phyloP scores from a whole-genome alignment of 2,797 vertebrate species.

The Carcharodon carcharias region DNA sequence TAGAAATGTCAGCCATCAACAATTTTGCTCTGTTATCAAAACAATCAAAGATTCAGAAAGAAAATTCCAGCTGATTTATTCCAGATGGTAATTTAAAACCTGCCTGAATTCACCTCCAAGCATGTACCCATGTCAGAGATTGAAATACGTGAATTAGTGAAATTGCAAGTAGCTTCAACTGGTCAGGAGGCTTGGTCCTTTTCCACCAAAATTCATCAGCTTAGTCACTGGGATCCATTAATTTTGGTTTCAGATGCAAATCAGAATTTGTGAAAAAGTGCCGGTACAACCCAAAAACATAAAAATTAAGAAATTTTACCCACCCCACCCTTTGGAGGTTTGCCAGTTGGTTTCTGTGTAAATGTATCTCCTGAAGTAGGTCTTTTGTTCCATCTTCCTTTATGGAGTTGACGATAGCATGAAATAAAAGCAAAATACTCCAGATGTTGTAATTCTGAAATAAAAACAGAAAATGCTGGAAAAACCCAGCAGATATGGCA shows the following conservation, averaged over 20 bases:
- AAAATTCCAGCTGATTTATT: constrained; percentile 30
- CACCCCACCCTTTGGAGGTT: background rate
- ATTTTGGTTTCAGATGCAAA: constrained; percentile 4
- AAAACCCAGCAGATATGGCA: no score
- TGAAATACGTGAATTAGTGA: background rate
- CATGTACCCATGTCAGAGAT: background rate
- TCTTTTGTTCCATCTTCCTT: background rate
- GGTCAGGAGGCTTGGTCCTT: background rate
- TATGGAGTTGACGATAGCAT: background rate
- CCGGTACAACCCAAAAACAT: background rate
- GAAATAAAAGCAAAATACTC: background rate
- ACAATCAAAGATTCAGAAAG: background rate
- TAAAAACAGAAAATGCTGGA: no score
- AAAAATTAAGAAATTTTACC: background rate
- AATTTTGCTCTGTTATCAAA: constrained; percentile 24
- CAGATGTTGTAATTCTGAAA: no score
- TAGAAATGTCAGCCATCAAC: background rate
- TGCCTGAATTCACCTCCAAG: constrained; percentile 24
- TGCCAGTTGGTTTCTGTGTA: background rate
- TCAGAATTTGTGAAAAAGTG: background rate
- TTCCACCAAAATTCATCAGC: background rate
- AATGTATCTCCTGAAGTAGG: background rate
- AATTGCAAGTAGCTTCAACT: background rate
- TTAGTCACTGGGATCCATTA: background rate
- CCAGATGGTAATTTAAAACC: constrained; percentile 34